Percentiles rank a stretch among this genome's conserved stretches.
phyloP scores from a whole-genome alignment of 2,888 invertebrate species.

The Amaurobius ferox region DNA sequence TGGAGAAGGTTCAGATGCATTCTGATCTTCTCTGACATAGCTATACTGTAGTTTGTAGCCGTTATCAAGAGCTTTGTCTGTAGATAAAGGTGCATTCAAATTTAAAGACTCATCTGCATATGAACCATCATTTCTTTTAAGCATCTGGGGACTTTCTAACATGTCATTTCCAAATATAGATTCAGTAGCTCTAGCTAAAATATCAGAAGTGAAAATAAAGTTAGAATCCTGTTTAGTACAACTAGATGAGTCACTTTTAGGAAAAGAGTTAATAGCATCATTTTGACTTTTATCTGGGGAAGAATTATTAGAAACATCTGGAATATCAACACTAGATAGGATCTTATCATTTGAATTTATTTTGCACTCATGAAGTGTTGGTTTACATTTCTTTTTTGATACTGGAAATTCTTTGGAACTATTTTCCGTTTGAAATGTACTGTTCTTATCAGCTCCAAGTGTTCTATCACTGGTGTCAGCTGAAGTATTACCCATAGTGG shows the following conservation, averaged over 20 bases:
- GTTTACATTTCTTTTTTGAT: slow-evolving; percentile 41
- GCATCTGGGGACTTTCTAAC: slow-evolving; percentile 27
- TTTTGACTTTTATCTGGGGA: slow-evolving; percentile 21
- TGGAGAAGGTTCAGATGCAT: slow-evolving; percentile 3
- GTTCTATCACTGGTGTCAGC: neutral
- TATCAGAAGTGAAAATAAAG: slow-evolving; percentile 74
- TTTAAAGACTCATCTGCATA: slow-evolving; percentile 31
- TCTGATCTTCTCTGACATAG: neutral
- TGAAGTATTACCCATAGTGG: neutral
- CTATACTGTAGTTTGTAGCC: slow-evolving; percentile 30
- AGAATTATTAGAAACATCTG: neutral
- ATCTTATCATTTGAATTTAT: slow-evolving; percentile 1
- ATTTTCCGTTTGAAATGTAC: slow-evolving; percentile 10
- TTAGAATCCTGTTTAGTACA: slow-evolving; percentile 31
- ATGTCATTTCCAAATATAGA: slow-evolving; percentile 76
- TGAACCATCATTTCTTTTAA: slow-evolving; percentile 34
- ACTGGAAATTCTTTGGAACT: slow-evolving; percentile 20
- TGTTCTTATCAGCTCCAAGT: too few species aligned
- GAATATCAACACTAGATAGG: neutral
- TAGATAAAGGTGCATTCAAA: slow-evolving; percentile 21
- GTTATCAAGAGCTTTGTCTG: slow-evolving; percentile 31
- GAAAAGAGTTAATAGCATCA: slow-evolving; percentile 32
- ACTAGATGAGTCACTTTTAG: slow-evolving; percentile 36
- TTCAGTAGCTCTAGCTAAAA: slow-evolving; percentile 78
- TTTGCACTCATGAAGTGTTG: neutral